Evolutionary conservation across 2,888 invertebrate species (phyloP), one percentile per base, ranked within the genome.

Genomic region (Dastarcus helophoroides): DNA sequence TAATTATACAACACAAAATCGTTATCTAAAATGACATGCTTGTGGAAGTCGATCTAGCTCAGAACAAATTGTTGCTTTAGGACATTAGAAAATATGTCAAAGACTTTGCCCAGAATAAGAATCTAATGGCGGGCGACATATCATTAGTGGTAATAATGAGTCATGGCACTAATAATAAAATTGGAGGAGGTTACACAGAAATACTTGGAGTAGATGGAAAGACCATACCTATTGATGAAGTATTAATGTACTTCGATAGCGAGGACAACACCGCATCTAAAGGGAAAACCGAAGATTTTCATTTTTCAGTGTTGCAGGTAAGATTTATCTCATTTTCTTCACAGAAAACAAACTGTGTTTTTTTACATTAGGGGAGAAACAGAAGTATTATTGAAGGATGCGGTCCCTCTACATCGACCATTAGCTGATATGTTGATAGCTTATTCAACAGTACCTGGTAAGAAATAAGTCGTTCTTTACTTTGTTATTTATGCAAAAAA

Each of bases 231-330:
- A 65, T 68, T 15, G 60, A 64, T 11, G 60, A 67, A 26, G 66
- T 82, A 43, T 57, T 77, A 15, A 61, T 68, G 17, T 62, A 67
- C 44, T 80, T 81, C 56, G 68, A 67, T 47, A 68, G 71, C 46
- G 44, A 49, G 9, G 62, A 60, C 31, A 71, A 76, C 51, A 63
- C 63, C 1, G 50, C 54, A 31, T 61, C 80, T 35, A 46, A 53
- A 6, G 62, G 67, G 30, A n/a, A 72, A 77, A 47, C 80, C 81
- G 12, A 81, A 81, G 60, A 71, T 82, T 32, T 76, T 81, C 49
- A 66, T 82, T 35, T 79, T 80, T 50, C 81, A 81, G 50, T 71
- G 72, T 41, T 81, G 80, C 58, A 68, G 78, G 73, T 65, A 48
- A 51, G 50, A 45, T 22, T 36, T 16, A 22, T 22, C 19, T 7